phyloP scores from a whole-genome alignment of 2,113 vertebrate genomes.

The Elephas maximus region DNA sequence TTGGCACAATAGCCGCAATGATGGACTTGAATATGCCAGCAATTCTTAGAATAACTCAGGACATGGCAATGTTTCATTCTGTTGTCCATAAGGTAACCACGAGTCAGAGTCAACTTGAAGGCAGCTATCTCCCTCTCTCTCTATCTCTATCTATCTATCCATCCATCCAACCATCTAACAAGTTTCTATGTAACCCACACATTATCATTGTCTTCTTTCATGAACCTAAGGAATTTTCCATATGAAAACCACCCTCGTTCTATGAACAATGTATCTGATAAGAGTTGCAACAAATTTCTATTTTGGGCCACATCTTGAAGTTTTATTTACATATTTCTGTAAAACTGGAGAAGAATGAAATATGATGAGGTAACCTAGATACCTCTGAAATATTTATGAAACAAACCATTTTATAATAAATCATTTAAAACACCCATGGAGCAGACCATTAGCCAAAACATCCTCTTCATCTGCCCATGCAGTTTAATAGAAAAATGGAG shows the following conservation, averaged over 20 bases:
- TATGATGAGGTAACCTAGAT: neutral
- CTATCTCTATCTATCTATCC: neutral
- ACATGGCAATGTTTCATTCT: neutral
- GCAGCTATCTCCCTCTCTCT: neutral
- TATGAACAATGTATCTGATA: neutral
- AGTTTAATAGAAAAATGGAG: neutral
- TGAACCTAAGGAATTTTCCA: neutral
- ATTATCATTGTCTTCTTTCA: neutral
- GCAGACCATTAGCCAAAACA: neutral
- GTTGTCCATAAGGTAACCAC: neutral
- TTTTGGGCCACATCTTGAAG: neutral
- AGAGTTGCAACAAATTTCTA: neutral
- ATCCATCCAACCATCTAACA: neutral
- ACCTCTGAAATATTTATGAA: slow-evolving; percentile 18
- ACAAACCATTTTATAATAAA: neutral
- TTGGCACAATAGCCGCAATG: neutral
- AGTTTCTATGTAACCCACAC: neutral
- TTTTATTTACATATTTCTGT: slow-evolving; percentile 31
- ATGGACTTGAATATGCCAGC: neutral
- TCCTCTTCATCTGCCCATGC: neutral
- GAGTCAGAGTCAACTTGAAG: neutral
- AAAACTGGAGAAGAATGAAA: slow-evolving; percentile 16
- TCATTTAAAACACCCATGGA: neutral
- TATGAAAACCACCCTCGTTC: neutral
- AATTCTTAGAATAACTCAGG: neutral